These are phyloP conservation scores for Ciconia nigra DNA, from an alignment of 2,797 vertebrate species.

Conservation along the genomic window DNA sequence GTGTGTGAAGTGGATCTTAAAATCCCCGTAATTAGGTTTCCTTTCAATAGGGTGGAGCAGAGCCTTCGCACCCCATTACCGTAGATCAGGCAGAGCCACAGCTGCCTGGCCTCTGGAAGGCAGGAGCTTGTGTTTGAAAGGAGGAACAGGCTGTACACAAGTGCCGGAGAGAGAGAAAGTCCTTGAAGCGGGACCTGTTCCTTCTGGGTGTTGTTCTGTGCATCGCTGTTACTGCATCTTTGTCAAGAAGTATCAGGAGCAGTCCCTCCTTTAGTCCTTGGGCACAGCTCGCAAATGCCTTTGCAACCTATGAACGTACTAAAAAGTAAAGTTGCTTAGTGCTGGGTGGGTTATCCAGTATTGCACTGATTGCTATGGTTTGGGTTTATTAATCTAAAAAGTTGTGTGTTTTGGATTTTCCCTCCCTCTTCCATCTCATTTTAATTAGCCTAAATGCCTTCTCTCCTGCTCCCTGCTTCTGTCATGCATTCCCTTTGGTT, in stretches of 20 bases:
- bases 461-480: neutral
- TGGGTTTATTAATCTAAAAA: neutral
- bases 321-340: neutral
- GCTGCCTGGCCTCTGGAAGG: neutral
- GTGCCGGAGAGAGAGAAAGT: neutral
- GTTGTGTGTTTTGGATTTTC: neutral
- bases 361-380: neutral
- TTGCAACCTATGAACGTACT: neutral
- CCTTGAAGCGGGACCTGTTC: neutral
- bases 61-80: fast-evolving
- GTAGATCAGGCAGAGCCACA: neutral
- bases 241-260: neutral
- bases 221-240: neutral
- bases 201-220: neutral
- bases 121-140: neutral
- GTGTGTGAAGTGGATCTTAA: neutral
- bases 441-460: neutral
- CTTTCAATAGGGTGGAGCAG: neutral
- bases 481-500: neutral
- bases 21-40: neutral
- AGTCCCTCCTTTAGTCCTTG: neutral
- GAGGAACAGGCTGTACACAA: neutral
- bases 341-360: neutral
- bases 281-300: neutral
- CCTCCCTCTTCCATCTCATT: neutral